Percentiles rank a stretch among this genome's conserved stretches.
Evolutionary conservation across 2,797 vertebrate genomes (phyloP).

Genomic region (Oceanodroma leucorhoa): DNA sequence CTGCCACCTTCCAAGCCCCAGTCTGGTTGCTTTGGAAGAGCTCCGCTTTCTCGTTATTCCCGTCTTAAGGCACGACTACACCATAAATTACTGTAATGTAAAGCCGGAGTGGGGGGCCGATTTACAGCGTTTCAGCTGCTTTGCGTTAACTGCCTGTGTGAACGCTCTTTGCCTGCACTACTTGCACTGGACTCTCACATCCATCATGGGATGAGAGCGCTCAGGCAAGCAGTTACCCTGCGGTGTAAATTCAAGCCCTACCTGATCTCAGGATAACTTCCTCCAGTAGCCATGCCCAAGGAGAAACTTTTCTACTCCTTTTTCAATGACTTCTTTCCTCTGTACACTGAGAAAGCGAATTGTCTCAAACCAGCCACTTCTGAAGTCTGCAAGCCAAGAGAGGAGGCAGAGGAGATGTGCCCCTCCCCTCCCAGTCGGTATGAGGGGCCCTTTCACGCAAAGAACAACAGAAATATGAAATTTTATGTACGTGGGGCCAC

Average conservation of each 20-base stretch:
- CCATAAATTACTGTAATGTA: not conserved
- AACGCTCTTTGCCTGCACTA: not conserved
- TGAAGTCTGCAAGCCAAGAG: not conserved
- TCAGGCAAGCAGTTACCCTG: not conserved
- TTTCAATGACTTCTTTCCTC: not conserved
- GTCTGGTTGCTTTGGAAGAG: not conserved
- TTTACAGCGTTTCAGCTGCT: not conserved
- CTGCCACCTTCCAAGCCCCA: not conserved
- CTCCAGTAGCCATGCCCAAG: not conserved
- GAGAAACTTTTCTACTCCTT: not conserved
- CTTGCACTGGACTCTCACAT: not conserved
- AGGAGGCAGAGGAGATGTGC: accelerated
- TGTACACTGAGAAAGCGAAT: accelerated
- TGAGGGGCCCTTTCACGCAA: accelerated
- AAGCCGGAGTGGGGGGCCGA: not conserved
- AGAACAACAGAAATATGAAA: not conserved
- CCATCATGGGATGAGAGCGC: accelerated
- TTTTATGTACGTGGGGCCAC: not conserved
- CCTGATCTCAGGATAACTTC: not conserved
- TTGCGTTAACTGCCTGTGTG: not conserved
- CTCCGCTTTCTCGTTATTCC: not conserved
- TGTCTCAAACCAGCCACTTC: not conserved
- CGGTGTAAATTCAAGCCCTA: not conserved
- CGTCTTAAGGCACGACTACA: not conserved
- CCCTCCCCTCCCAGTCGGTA: not conserved